A percentile compares a stretch with the other conserved stretches of the same genome.
These are phyloP conservation scores for Hephaestus fuliginosus DNA, from an alignment of 2,797 vertebrate species.

Conservation along the genomic window DNA sequence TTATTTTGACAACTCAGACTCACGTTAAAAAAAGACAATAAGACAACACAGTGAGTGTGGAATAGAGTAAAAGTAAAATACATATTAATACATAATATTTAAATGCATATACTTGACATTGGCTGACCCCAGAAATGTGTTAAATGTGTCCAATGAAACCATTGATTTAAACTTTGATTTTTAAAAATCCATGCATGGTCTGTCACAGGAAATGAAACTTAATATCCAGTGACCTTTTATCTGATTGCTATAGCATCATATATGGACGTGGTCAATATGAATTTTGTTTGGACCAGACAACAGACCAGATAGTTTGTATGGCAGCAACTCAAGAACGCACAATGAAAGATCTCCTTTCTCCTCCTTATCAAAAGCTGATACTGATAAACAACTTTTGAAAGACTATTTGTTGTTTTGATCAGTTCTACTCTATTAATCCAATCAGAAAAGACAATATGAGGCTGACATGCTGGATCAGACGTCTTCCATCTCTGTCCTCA, in stretches of 20 bases:
- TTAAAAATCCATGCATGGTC: background rate
- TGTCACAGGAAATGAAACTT: background rate
- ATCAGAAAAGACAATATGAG: background rate
- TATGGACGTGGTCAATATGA: constrained; percentile 10
- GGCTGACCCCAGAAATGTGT: background rate
- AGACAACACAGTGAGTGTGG: no score
- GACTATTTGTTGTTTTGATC: background rate
- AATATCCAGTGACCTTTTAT: background rate
- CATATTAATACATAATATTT: background rate
- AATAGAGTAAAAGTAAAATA: background rate
- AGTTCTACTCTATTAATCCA: background rate
- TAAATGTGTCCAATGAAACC: background rate
- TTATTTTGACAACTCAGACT: no score
- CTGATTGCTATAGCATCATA: background rate
- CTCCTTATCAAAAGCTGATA: background rate
- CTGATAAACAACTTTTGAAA: background rate
- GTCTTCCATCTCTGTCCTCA: constrained; percentile 61
- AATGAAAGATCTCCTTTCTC: background rate
- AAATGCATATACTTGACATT: background rate
- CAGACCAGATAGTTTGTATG: background rate
- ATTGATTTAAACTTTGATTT: constrained; percentile 1
- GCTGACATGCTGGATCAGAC: background rate
- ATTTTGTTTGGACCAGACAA: constrained; percentile 12
- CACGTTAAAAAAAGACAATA: no score
- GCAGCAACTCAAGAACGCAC: background rate